Conservation (phyloP, 2,797 vertebrate genomes). For the Xerus rutilus region DNA sequence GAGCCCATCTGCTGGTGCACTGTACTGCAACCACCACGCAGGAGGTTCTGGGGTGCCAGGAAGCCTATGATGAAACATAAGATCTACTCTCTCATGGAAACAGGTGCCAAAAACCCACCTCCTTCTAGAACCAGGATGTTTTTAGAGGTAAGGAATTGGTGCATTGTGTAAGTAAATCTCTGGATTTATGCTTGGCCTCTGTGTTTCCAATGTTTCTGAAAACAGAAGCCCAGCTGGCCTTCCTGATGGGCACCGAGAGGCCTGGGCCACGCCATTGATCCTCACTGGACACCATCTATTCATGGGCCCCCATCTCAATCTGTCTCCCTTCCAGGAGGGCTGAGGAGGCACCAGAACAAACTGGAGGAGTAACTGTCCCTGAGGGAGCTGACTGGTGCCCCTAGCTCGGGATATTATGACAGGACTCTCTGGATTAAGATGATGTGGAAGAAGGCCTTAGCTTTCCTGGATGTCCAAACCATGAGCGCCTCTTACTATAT, state of each 20-base stretch:
- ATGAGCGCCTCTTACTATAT: fast-evolving
- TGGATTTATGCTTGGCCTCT: not conserved
- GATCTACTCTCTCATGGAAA: not conserved
- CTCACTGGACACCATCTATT: not conserved
- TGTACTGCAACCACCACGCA: no score
- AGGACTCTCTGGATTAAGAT: not conserved
- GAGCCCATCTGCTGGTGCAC: no score
- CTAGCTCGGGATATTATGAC: fast-evolving
- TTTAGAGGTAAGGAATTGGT: not conserved
- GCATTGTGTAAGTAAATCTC: fast-evolving
- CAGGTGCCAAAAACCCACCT: no score
- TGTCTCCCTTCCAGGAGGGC: not conserved
- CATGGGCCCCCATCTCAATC: no score
- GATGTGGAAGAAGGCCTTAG: not conserved
- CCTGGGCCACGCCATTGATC: not conserved
- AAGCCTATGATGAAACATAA: not conserved
- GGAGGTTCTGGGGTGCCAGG: not conserved
- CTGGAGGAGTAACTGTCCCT: no score
- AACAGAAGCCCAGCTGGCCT: not conserved
- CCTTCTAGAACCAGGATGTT: not conserved
- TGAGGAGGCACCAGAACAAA: not conserved
- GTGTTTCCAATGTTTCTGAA: not conserved
- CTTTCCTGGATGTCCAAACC: not conserved
- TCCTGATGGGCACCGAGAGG: not conserved
- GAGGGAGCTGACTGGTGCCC: not conserved